These are phyloP conservation scores for Origma solitaria DNA, from an alignment of 2,113 vertebrate genomes.

Conservation along the genomic window DNA sequence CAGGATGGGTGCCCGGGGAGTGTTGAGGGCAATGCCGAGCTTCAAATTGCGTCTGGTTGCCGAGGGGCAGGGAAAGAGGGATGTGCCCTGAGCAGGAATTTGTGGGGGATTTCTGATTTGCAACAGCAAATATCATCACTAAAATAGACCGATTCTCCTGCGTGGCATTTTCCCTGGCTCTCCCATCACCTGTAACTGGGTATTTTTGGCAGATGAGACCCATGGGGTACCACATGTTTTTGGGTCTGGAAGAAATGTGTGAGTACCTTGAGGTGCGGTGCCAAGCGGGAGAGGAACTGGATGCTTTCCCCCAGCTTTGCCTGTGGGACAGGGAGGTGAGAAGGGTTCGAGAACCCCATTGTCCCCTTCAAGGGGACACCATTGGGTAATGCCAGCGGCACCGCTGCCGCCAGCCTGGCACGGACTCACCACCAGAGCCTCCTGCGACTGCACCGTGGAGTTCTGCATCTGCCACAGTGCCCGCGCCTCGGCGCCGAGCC, in stretches of 20 bases:
- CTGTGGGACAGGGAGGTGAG: constrained; percentile 30
- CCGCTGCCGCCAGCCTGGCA: fast-evolving
- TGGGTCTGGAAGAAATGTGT: fast-evolving
- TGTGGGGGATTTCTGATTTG: neutral
- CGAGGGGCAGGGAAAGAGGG: neutral
- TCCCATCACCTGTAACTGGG: neutral
- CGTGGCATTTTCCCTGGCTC: neutral
- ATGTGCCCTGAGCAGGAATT: neutral
- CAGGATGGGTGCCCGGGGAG: neutral
- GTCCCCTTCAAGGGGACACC: neutral
- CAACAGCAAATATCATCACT: neutral
- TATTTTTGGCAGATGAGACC: neutral
- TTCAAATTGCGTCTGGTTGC: fast-evolving
- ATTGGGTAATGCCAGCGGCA: fast-evolving
- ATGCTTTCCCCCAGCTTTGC: constrained; percentile 61
- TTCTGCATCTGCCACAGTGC: constrained; percentile 48
- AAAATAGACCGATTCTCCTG: fast-evolving
- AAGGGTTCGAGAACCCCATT: fast-evolving
- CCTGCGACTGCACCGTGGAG: constrained; percentile 26
- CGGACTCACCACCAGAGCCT: constrained; percentile 63
- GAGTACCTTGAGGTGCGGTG: constrained; percentile 63
- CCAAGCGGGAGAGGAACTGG: constrained; percentile 46
- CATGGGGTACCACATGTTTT: fast-evolving
- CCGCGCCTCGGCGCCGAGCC: neutral
- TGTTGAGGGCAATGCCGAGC: fast-evolving